Conservation (phyloP, 2,113 vertebrate species). For the Ciconia stormi region DNA sequence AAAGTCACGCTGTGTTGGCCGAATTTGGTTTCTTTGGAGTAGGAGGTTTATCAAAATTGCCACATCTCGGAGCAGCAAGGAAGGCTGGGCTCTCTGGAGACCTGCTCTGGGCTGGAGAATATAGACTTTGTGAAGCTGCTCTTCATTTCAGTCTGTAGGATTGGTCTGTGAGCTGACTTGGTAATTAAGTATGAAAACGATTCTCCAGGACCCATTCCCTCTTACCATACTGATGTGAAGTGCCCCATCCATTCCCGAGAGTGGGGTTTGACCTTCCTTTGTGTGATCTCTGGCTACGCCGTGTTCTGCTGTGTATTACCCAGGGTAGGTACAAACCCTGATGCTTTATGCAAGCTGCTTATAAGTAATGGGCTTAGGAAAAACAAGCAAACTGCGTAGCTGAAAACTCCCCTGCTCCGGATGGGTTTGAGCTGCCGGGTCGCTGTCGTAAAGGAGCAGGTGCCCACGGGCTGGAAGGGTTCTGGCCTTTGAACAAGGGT, state of each 20-base stretch:
- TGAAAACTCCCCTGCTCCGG: neutral
- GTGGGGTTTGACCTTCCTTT: neutral
- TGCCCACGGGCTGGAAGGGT: neutral
- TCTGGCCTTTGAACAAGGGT: neutral
- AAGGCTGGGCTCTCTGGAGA: neutral
- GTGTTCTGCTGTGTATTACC: neutral
- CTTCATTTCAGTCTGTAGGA: neutral
- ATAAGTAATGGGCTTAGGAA: neutral
- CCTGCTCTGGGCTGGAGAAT: neutral
- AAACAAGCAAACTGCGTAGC: neutral
- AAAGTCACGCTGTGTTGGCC: neutral
- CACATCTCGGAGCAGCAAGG: neutral
- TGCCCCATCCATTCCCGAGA: neutral
- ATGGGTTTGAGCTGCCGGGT: neutral
- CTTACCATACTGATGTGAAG: neutral
- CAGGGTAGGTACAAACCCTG: neutral
- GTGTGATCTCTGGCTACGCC: neutral
- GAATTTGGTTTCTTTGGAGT: neutral
- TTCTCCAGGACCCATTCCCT: neutral
- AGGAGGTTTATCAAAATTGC: neutral
- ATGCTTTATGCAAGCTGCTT: neutral
- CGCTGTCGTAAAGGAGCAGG: rapidly evolving
- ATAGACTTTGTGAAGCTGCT: neutral
- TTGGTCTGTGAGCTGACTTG: neutral
- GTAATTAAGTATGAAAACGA: neutral